Evolutionary conservation across 2,113 vertebrate genomes (phyloP).

Genomic region (Otolemur garnettii): DNA sequence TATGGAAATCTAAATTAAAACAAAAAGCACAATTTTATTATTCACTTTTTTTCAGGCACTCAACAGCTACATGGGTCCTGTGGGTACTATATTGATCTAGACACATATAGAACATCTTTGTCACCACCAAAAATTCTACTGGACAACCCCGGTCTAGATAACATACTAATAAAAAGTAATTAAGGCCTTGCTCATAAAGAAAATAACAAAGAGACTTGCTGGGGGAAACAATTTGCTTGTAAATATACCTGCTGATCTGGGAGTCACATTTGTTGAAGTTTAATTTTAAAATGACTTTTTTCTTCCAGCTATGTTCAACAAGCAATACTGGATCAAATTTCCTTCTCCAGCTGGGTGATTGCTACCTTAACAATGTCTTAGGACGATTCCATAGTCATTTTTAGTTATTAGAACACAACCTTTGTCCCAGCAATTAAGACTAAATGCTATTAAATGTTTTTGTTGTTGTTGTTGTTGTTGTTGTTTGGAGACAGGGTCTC

Average conservation of each 20-base stretch:
- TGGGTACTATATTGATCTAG: background rate
- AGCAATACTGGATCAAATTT: background rate
- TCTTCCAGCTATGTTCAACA: background rate
- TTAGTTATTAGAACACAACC: background rate
- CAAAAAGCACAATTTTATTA: background rate
- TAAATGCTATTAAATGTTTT: background rate
- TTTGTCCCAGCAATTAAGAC: background rate
- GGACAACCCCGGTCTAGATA: background rate
- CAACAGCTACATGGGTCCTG: background rate
- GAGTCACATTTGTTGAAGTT: background rate
- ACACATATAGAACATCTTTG: background rate
- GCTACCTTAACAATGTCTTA: background rate
- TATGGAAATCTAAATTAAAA: conserved; percentile 26
- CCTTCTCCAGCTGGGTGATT: background rate
- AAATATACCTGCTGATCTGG: background rate
- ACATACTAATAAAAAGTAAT: background rate
- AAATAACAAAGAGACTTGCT: background rate
- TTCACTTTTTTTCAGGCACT: background rate
- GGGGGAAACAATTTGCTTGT: background rate
- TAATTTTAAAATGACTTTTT: background rate
- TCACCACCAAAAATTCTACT: background rate
- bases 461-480: background rate
- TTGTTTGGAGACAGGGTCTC: too few species aligned
- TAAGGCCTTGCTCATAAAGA: background rate
- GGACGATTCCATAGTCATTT: background rate